A percentile compares a stretch with the other conserved stretches of the same genome.
Evolutionary conservation across 2,113 vertebrate species (phyloP).

Genomic region (Macroglossus sobrinus): DNA sequence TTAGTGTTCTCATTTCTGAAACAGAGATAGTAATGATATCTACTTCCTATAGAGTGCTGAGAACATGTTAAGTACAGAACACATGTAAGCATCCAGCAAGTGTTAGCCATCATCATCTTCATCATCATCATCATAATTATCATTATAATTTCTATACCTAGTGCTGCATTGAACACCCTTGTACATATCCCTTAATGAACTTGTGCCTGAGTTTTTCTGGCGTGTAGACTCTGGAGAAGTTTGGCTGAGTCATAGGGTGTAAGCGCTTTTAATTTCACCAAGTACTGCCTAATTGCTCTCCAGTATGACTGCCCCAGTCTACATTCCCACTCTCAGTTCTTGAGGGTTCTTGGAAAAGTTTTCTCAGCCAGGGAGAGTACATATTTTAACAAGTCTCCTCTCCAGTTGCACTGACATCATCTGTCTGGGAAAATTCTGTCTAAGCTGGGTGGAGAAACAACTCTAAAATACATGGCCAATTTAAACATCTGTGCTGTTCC

Average conservation of each 20-base stretch:
- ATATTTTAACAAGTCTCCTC: conserved; percentile 34
- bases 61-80: neutral
- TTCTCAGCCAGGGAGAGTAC: conserved; percentile 22
- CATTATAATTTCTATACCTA: neutral
- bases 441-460: conserved; percentile 28
- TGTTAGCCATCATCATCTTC: neutral
- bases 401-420: conserved; percentile 55
- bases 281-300: conserved; percentile 26
- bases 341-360: conserved; percentile 14
- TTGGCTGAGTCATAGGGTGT: neutral
- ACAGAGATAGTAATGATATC: neutral
- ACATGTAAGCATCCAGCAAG: neutral
- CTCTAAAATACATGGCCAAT: neutral
- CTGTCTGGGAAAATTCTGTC: conserved; percentile 36
- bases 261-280: neutral
- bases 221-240: neutral
- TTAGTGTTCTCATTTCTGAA: conserved; percentile 8
- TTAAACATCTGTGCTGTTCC: neutral
- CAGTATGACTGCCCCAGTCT: neutral
- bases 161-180: neutral
- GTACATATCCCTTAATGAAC: neutral
- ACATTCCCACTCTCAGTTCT: neutral
- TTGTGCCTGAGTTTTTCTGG: neutral
- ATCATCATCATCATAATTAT: neutral
- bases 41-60: neutral